These are phyloP conservation scores for Bungarus multicinctus DNA, from an alignment of 2,113 vertebrate genomes.

Conservation along the genomic window DNA sequence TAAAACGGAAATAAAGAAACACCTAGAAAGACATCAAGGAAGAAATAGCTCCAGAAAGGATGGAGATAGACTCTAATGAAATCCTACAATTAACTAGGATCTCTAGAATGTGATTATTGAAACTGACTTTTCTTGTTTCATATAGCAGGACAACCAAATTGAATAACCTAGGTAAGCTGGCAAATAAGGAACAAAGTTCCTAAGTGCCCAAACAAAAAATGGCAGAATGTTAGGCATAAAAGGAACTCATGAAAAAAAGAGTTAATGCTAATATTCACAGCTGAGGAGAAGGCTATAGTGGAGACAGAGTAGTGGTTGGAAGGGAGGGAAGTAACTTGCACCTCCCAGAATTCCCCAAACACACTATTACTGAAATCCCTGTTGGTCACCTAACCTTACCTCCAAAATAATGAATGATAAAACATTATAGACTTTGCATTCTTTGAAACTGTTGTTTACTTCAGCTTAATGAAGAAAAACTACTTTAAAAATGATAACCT, in stretches of 20 bases:
- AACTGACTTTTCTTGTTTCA: background rate
- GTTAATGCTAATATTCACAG: background rate
- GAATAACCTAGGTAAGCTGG: background rate
- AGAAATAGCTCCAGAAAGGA: background rate
- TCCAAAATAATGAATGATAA: background rate
- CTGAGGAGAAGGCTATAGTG: background rate
- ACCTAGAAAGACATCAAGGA: background rate
- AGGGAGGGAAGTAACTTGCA: background rate
- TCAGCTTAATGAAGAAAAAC: background rate
- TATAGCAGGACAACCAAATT: background rate
- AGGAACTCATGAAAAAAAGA: background rate
- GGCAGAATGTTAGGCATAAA: background rate
- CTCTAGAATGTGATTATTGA: background rate
- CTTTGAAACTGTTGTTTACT: background rate
- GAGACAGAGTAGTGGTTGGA: background rate
- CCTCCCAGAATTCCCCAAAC: background rate
- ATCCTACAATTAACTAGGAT: background rate
- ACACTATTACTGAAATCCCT: background rate
- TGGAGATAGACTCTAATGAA: background rate
- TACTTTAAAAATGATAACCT: background rate
- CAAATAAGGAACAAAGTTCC: background rate
- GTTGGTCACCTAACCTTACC: background rate
- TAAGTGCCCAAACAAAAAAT: background rate
- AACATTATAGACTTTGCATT: background rate
- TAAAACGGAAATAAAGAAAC: background rate